phyloP scores from a whole-genome alignment of 1,140 invertebrate species.

The Manduca sexta region DNA sequence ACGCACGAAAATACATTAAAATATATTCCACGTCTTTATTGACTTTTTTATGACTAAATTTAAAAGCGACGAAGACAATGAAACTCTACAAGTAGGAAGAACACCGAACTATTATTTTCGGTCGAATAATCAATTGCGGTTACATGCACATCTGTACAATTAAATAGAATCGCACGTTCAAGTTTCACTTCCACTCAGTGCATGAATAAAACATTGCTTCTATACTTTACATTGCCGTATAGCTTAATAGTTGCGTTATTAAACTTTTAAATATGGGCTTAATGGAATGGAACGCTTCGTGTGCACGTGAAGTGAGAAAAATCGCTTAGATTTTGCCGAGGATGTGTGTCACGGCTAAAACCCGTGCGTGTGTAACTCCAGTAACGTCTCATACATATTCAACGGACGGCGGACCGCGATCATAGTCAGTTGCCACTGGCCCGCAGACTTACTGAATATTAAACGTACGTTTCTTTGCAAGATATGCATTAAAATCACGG shows the following conservation, averaged over 20 bases:
- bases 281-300: constrained; percentile 15
- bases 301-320: constrained; percentile 22
- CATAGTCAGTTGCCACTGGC: constrained; percentile 56
- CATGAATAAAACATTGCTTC: constrained; percentile 8
- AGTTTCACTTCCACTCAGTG: constrained; percentile 8
- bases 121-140: constrained; percentile 5
- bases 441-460: constrained; percentile 61
- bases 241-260: constrained; percentile 10
- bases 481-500: constrained; percentile 62
- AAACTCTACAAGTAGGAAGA: constrained; percentile 6
- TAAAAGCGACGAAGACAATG: neutral
- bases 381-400: constrained; percentile 62
- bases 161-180: constrained; percentile 7
- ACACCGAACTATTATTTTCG: constrained; percentile 8
- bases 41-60: neutral
- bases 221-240: constrained; percentile 4
- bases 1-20: neutral
- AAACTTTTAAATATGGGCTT: constrained; percentile 11
- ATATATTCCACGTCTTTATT: neutral
- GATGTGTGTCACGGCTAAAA: constrained; percentile 64
- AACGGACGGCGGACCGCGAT: constrained; percentile 39
- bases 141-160: constrained; percentile 1
- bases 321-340: constrained; percentile 39
- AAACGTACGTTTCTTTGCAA: constrained; percentile 46
- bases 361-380: constrained; percentile 41